These are phyloP conservation scores for Protobothrops mucrosquamatus DNA, from an alignment of 2,113 vertebrate species.

Conservation along the genomic window DNA sequence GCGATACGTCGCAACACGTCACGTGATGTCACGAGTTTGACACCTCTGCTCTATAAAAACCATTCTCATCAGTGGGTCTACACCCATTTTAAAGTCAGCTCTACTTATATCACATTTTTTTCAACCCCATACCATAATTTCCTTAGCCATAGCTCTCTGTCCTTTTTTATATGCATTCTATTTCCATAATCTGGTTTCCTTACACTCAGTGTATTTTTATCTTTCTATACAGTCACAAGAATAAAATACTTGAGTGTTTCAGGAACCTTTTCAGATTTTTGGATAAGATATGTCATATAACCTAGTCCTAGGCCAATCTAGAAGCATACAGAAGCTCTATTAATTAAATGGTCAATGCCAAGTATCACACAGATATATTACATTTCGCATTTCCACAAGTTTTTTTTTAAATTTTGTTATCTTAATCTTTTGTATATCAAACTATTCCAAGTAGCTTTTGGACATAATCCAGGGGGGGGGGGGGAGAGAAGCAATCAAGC, in stretches of 20 bases:
- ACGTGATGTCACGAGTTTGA: no score
- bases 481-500: not conserved
- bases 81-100: no score
- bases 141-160: not conserved
- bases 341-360: not conserved
- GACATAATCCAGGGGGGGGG: not conserved
- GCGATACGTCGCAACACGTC: no score
- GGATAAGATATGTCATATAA: not conserved
- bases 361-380: not conserved
- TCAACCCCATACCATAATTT: not conserved
- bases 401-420: not conserved
- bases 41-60: no score
- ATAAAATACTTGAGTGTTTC: not conserved
- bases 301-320: not conserved
- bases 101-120: no score
- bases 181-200: not conserved
- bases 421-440: not conserved
- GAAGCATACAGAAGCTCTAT: not conserved
- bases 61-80: no score
- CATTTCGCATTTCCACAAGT: not conserved
- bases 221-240: not conserved
- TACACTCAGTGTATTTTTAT: not conserved
- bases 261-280: not conserved
- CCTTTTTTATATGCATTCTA: not conserved
- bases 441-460: not conserved